A percentile compares a stretch with the other conserved stretches of the same genome.
Conservation (phyloP, 23 tunicate species). For the Halocynthia roretzi region DNA sequence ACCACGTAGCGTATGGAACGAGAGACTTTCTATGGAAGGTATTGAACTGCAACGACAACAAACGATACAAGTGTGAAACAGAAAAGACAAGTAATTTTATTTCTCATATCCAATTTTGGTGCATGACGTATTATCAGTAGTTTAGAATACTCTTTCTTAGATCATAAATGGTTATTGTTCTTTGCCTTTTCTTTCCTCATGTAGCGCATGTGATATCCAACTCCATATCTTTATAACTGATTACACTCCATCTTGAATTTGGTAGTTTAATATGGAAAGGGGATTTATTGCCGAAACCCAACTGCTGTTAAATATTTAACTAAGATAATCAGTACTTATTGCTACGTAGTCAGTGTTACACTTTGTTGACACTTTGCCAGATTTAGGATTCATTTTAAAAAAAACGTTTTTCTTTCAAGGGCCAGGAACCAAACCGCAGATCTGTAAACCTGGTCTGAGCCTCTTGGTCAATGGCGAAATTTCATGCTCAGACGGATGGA, state of each 20-base stretch:
- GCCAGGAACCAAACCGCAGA: not conserved
- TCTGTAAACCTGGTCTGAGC: conserved; percentile 42
- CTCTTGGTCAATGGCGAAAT: conserved; percentile 25
- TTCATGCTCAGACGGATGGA: conserved; percentile 54
- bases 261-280: too few species aligned
- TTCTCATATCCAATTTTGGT: too few species aligned
- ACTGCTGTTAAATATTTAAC: not conserved
- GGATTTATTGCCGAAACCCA: too few species aligned
- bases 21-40: conserved; percentile 46
- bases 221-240: too few species aligned
- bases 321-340: too few species aligned
- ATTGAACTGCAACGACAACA: conserved; percentile 32
- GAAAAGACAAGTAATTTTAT: conserved; percentile 22
- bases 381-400: too few species aligned
- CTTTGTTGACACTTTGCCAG: too few species aligned
- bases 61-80: conserved; percentile 51
- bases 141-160: too few species aligned
- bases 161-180: not conserved
- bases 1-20: conserved; percentile 36
- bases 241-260: too few species aligned
- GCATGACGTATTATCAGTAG: too few species aligned
- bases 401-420: not conserved
- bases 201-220: too few species aligned
- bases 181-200: not conserved
- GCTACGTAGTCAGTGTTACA: too few species aligned